A percentile compares a stretch with the other conserved stretches of the same genome.
phyloP scores from a whole-genome alignment of 2,888 invertebrate species.

The Camptogramma bilineatum region DNA sequence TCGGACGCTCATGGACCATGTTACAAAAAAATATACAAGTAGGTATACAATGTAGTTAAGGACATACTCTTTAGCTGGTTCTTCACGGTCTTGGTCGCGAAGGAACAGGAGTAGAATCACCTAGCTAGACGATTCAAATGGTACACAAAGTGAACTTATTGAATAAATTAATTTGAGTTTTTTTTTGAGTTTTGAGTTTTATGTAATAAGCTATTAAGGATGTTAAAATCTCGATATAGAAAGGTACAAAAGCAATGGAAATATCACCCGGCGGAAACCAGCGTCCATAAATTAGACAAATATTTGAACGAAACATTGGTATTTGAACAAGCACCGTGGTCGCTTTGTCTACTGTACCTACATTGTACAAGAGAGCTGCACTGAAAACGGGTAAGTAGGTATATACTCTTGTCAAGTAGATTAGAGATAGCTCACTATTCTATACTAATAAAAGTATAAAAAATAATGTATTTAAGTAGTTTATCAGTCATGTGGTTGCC shows the following conservation, averaged over 20 bases:
- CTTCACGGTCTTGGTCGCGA: no score
- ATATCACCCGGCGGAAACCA: slow-evolving; percentile 44
- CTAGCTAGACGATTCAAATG: no score
- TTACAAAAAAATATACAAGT: no score
- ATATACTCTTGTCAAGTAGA: background rate
- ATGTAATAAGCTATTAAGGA: background rate
- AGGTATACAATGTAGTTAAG: no score
- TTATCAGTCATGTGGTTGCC: no score
- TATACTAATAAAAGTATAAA: no score
- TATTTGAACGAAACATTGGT: slow-evolving; percentile 69
- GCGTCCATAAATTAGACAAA: slow-evolving; percentile 67
- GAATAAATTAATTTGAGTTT: no score
- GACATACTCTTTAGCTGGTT: no score
- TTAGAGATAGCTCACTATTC: slow-evolving; percentile 19
- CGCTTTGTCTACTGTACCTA: slow-evolving; percentile 57
- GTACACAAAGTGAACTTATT: no score
- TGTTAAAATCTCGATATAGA: background rate
- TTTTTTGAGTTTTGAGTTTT: no score
- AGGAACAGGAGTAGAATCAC: no score
- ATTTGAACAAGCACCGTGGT: slow-evolving; percentile 62
- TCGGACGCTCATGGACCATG: background rate
- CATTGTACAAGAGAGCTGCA: slow-evolving; percentile 41
- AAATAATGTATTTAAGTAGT: no score
- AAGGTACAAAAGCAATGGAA: slow-evolving; percentile 35
- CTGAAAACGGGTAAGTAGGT: slow-evolving; percentile 2